Conservation (phyloP, 2,797 vertebrate species). For the Meda fulgida region DNA sequence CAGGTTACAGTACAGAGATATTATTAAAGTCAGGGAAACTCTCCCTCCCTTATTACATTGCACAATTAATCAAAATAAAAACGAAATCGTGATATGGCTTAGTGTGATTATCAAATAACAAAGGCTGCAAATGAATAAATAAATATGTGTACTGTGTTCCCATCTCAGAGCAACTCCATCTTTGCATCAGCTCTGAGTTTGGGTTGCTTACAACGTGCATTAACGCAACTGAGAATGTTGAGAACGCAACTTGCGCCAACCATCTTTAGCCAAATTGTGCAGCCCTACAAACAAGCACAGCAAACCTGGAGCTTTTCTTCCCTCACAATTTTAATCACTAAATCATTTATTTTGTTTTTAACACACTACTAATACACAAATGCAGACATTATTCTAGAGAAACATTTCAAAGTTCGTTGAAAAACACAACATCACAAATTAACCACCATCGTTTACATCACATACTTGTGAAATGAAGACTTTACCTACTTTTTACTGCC, state of each 20-base stretch:
- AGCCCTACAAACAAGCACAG: not conserved
- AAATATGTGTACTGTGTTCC: not conserved
- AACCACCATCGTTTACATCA: not conserved
- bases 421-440: not conserved
- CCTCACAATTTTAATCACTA: not conserved
- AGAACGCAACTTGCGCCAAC: not conserved
- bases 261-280: not conserved
- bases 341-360: not conserved
- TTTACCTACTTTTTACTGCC: conserved; percentile 32
- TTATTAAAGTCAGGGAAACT: not conserved
- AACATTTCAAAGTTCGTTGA: not conserved
- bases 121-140: not conserved
- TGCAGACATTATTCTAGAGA: not conserved
- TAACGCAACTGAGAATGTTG: not conserved
- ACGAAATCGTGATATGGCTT: not conserved
- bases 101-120: not conserved
- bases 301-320: not conserved
- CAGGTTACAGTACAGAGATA: not conserved
- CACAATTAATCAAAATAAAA: not conserved
- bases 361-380: not conserved
- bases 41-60: not conserved
- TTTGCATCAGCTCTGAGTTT: not conserved
- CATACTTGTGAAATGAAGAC: conserved; percentile 1
- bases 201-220: no score
- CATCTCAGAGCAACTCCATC: not conserved